Percentiles rank a stretch among this genome's conserved stretches.
phyloP scores from a whole-genome alignment of 2,888 invertebrate genomes.

The Brachyptera putata region DNA sequence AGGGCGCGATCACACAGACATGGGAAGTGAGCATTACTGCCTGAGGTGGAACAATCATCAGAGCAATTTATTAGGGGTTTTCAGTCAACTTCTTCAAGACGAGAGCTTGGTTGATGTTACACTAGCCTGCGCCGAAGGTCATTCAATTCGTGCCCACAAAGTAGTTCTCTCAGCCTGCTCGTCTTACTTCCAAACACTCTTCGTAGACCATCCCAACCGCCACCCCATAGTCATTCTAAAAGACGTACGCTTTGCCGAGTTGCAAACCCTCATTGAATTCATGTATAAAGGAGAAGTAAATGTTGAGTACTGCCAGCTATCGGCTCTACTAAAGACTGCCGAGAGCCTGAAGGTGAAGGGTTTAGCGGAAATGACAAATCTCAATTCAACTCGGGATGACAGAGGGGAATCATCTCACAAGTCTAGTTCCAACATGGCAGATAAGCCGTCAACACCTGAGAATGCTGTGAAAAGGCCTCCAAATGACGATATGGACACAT shows the following conservation, averaged over 20 bases:
- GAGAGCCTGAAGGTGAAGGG: slow-evolving; percentile 92
- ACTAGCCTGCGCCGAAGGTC: slow-evolving; percentile 93
- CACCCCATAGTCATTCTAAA: slow-evolving; percentile 93
- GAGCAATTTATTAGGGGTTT: slow-evolving; percentile 95
- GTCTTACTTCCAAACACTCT: slow-evolving; percentile 90
- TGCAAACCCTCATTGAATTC: slow-evolving; percentile 89
- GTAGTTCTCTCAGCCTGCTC: slow-evolving; percentile 94
- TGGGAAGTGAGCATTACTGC: slow-evolving; percentile 98
- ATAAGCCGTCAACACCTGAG: slow-evolving; percentile 32
- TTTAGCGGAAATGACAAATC: slow-evolving; percentile 86
- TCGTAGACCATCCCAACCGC: slow-evolving; percentile 87
- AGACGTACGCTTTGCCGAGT: slow-evolving; percentile 87
- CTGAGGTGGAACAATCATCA: slow-evolving; percentile 99
- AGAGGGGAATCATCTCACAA: slow-evolving; percentile 34
- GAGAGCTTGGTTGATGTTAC: slow-evolving; percentile 95
- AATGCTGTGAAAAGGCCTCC: slow-evolving; percentile 30
- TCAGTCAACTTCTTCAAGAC: slow-evolving; percentile 93
- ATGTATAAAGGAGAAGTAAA: slow-evolving; percentile 96
- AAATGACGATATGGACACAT: slow-evolving; percentile 28
- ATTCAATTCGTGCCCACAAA: slow-evolving; percentile 91
- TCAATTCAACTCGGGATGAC: slow-evolving; percentile 54
- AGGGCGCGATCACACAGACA: slow-evolving; percentile 83
- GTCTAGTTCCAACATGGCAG: slow-evolving; percentile 32
- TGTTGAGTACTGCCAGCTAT: slow-evolving; percentile 90
- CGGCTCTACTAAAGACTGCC: slow-evolving; percentile 85